Conservation (phyloP, 2,797 vertebrate species). For the Chlorospingus flavigularis region DNA sequence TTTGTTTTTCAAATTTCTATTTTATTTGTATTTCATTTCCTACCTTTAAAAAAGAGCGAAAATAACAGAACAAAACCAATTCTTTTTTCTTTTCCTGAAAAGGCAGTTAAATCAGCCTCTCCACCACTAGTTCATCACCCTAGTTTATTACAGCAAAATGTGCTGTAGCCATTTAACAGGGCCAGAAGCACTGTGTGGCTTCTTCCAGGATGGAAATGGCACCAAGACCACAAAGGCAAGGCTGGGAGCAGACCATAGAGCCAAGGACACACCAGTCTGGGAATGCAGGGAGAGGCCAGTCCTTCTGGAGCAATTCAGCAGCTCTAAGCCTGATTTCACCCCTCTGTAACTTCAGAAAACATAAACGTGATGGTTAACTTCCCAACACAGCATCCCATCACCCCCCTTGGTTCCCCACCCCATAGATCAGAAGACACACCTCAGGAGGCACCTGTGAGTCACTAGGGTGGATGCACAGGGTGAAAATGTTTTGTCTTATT, state of each 20-base stretch:
- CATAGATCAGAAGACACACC: background rate
- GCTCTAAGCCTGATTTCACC: background rate
- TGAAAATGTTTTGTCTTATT: background rate
- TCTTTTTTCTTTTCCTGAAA: background rate
- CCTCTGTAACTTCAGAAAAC: background rate
- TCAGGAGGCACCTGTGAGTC: background rate
- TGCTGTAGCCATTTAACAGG: background rate
- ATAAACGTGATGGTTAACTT: background rate
- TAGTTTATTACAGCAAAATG: constrained; percentile 54
- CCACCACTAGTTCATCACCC: background rate
- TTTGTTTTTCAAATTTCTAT: background rate
- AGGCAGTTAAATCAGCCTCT: constrained; percentile 27
- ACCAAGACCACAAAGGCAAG: constrained; percentile 10
- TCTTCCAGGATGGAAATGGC: background rate
- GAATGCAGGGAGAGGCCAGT: background rate
- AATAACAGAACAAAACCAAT: background rate
- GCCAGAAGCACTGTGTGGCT: constrained; percentile 8
- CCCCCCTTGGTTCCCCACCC: too few species aligned
- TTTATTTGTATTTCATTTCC: background rate
- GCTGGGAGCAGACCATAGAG: constrained; percentile 35
- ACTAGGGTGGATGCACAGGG: accelerated
- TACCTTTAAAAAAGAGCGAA: background rate
- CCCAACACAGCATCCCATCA: background rate
- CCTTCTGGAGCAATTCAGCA: background rate
- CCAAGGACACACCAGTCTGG: background rate